phyloP scores from a whole-genome alignment of 2,113 vertebrate genomes.

The Rhinoptilus africanus region DNA sequence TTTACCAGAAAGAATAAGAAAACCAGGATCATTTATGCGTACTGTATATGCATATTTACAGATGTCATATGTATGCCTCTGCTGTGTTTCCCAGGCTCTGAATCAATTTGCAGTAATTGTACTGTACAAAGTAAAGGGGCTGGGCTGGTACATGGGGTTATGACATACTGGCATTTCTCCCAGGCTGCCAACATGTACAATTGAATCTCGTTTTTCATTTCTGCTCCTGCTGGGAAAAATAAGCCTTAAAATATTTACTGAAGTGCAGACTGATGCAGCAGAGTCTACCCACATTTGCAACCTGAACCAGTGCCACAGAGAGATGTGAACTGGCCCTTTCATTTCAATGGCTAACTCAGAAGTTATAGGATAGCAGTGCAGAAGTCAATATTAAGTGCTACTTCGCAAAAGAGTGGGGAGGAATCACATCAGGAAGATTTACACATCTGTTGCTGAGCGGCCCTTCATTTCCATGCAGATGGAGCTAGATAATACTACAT shows the following conservation, averaged over 20 bases:
- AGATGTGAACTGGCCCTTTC: not conserved
- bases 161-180: conserved; percentile 6
- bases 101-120: not conserved
- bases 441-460: not conserved
- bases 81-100: not conserved
- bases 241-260: not conserved
- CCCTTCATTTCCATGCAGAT: not conserved
- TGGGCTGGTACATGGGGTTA: not conserved
- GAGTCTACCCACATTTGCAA: not conserved
- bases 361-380: not conserved
- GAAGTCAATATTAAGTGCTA: not conserved
- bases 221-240: conserved; percentile 1
- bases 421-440: not conserved
- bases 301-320: not conserved
- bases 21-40: not conserved
- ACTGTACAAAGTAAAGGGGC: not conserved
- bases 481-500: not conserved
- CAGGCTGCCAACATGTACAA: not conserved
- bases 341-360: not conserved
- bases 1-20: not conserved
- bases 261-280: not conserved
- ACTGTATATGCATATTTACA: not conserved
- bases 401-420: not conserved
- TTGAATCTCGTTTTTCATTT: not conserved
- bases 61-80: not conserved